phyloP scores from a whole-genome alignment of 1,140 invertebrate genomes.

The Drosophila ananassae region DNA sequence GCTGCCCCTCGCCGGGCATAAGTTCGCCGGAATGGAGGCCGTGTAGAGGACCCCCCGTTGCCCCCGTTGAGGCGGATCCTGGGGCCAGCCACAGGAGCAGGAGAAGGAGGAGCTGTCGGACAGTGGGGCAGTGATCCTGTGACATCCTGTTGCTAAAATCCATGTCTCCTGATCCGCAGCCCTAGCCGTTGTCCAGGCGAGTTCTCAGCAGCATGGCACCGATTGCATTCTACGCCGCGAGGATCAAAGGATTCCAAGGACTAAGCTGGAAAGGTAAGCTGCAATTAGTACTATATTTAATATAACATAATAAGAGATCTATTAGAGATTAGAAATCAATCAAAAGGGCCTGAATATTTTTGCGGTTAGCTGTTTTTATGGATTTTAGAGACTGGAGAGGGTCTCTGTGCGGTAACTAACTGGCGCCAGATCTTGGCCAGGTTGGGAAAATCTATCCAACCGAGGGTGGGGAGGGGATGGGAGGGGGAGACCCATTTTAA shows the following conservation, averaged over 20 bases:
- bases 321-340: conserved; percentile 11
- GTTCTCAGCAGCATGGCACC: conserved; percentile 72
- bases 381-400: background rate
- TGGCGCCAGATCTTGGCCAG: background rate
- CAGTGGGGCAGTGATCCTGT: background rate
- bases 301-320: too few species aligned
- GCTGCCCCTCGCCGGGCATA: conserved; percentile 85
- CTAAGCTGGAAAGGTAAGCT: background rate
- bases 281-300: too few species aligned
- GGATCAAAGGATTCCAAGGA: background rate
- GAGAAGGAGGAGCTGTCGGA: background rate
- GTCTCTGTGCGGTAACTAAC: background rate
- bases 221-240: conserved; percentile 49
- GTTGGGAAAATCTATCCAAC: background rate
- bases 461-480: background rate
- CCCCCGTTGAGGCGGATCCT: background rate
- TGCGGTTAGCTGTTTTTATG: background rate
- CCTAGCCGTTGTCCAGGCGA: conserved; percentile 73
- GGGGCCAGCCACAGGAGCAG: conserved; percentile 51
- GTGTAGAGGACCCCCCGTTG: conserved; percentile 21
- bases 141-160: conserved; percentile 2
- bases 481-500: background rate
- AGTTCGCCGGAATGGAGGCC: conserved; percentile 85
- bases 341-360: background rate
- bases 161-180: conserved; percentile 12